These are phyloP conservation scores for Grantiella picta DNA, from an alignment of 2,113 vertebrate genomes.

Conservation along the genomic window DNA sequence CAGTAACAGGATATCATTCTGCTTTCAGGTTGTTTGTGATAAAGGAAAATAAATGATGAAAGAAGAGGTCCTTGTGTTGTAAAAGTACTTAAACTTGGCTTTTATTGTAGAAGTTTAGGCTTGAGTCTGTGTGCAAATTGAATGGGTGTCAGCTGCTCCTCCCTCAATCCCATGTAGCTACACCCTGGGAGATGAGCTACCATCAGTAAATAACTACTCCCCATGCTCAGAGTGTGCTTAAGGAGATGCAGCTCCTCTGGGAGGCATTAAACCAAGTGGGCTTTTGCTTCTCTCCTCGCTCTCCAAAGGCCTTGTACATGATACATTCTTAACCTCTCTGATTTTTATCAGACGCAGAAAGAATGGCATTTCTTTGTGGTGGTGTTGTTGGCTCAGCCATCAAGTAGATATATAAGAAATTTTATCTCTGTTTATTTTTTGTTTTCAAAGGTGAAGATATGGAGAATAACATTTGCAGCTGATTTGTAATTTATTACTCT, in stretches of 20 bases:
- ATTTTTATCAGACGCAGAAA: neutral
- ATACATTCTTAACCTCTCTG: neutral
- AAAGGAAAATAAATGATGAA: neutral
- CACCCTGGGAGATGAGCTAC: neutral
- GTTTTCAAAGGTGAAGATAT: neutral
- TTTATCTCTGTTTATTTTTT: neutral
- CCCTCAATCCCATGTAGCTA: neutral
- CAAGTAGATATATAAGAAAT: neutral
- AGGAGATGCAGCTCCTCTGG: neutral
- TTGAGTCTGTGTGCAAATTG: neutral
- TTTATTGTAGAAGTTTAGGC: neutral
- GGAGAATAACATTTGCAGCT: neutral
- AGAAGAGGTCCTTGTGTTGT: neutral
- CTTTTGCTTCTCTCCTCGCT: neutral
- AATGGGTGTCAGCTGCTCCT: conserved; percentile 32
- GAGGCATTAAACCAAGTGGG: neutral
- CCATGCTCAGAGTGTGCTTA: neutral
- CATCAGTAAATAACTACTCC: neutral
- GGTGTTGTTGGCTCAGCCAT: neutral
- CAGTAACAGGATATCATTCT: neutral
- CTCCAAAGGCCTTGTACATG: neutral
- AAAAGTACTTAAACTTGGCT: neutral
- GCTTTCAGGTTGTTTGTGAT: neutral
- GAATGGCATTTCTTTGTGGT: neutral
- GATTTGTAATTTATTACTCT: neutral